Conservation (phyloP, 2,797 vertebrate genomes). For the Eulemur rubriventer region DNA sequence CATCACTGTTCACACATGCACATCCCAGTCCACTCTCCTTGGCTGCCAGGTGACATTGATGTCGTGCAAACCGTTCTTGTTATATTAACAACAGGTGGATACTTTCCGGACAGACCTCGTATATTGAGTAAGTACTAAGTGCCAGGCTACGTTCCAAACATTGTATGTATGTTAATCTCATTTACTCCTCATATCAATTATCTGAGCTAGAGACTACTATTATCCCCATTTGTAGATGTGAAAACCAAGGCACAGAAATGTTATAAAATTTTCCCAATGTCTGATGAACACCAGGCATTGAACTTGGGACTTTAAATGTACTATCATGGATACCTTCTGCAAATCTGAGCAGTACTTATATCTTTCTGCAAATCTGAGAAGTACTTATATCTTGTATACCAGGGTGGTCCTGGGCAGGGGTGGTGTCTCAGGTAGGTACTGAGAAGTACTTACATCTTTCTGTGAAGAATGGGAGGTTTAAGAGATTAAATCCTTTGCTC, state of each 20-base stretch:
- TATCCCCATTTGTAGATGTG: background rate
- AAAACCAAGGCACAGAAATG: background rate
- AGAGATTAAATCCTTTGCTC: background rate
- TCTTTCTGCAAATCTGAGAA: background rate
- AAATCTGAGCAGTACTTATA: background rate
- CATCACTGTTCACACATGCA: fast-evolving
- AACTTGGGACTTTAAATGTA: background rate
- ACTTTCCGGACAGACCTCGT: too few relatives aligned
- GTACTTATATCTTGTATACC: too few relatives aligned
- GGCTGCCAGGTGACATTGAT: too few relatives aligned
- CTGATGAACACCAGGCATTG: background rate
- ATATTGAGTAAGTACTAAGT: background rate
- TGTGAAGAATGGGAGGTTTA: background rate
- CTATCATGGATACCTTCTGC: background rate
- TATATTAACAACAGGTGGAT: too few relatives aligned
- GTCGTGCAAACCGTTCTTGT: too few relatives aligned
- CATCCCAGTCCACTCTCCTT: too few relatives aligned
- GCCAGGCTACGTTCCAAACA: background rate
- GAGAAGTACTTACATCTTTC: background rate
- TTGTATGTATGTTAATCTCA: background rate
- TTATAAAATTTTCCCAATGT: background rate
- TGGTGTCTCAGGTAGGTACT: too few relatives aligned
- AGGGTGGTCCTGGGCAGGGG: too few relatives aligned
- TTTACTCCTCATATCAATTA: background rate
- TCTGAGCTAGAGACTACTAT: background rate